Evolutionary conservation across 2,113 vertebrate species (phyloP).

Genomic region (Mirounga angustirostris): DNA sequence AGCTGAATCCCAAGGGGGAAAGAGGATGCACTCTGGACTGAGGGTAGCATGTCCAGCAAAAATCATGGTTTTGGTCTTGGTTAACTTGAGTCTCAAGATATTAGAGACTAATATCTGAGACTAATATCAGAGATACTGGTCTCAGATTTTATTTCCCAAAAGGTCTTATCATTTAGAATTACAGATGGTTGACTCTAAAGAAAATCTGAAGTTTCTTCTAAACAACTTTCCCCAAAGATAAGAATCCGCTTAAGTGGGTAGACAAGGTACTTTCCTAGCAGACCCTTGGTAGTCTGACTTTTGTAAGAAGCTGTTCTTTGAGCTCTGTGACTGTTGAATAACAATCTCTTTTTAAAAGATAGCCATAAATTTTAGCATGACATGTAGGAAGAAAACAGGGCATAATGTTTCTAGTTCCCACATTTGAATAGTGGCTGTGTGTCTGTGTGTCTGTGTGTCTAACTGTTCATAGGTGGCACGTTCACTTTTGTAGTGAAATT

Average conservation of each 20-base stretch:
- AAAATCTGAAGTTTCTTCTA: conserved; percentile 11
- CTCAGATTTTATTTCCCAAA: not conserved
- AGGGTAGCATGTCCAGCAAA: not conserved
- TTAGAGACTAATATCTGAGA: too few species aligned
- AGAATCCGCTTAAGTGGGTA: not conserved
- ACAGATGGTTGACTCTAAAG: not conserved
- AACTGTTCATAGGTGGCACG: not conserved
- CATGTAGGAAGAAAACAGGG: not conserved
- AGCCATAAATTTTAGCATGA: not conserved
- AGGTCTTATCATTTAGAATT: not conserved
- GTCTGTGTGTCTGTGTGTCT: not conserved
- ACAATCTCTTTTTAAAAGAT: not conserved
- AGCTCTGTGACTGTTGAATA: not conserved
- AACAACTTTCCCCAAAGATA: conserved; percentile 43
- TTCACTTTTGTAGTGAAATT: not conserved
- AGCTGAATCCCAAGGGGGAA: not conserved
- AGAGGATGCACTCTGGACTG: not conserved
- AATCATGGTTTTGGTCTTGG: not conserved
- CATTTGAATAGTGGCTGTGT: not conserved
- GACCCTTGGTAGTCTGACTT: not conserved
- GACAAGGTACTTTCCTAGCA: not conserved
- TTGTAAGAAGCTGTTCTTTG: not conserved
- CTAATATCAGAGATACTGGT: not conserved
- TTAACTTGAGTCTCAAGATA: not conserved
- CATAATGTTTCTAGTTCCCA: not conserved